Evolutionary conservation across 2,113 vertebrate genomes (phyloP), one percentile per base, ranked within the genome.

Genomic region (Sorex araneus): DNA sequence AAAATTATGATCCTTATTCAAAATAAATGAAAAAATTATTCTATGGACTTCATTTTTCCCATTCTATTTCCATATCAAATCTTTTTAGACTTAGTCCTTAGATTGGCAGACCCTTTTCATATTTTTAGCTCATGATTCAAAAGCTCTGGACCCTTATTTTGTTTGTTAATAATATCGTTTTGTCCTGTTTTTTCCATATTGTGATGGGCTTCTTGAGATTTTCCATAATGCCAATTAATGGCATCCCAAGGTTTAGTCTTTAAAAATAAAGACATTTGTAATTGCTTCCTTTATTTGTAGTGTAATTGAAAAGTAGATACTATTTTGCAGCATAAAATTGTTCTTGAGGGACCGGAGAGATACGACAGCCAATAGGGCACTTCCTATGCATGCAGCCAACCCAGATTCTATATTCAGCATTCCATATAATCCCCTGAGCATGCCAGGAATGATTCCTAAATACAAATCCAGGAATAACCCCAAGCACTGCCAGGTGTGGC

Each of bases 51-150:
- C 18, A 43, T n/a, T 90, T 88, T 70, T 67, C n/a, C 60, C 36
- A 18, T 57, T 63, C 9, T 54, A 45, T 77, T 84, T 16, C 40
- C 84, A 83, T 63, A 60, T 19, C n/a, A 11, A 71, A 0, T 19
- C 30, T 92, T 82, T 36, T 91, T 66, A 91, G 7, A 47, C 6
- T 47, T 66, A n/a, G 27, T 6, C 36, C 10, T 36, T 36, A 84
- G 45, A 78, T 6, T 60, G 16, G 21, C 28, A 40, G 89, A 75
- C 32, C 1, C 1, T 8, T 63, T 75, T 87, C 40, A 74, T 73
- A 36, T 28, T 78, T 91, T 76, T 73, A 75, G 19, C 19, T 75
- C 36, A 15, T 25, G 50, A 84, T 84, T 87, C 64, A 81, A 90
- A 80, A 77, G 47, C 34, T 15, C 6, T 18, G 5, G 23, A 10